These are phyloP conservation scores for Agonopterix heracliana DNA, from an alignment of 2,888 invertebrate species.

Conservation along the genomic window DNA sequence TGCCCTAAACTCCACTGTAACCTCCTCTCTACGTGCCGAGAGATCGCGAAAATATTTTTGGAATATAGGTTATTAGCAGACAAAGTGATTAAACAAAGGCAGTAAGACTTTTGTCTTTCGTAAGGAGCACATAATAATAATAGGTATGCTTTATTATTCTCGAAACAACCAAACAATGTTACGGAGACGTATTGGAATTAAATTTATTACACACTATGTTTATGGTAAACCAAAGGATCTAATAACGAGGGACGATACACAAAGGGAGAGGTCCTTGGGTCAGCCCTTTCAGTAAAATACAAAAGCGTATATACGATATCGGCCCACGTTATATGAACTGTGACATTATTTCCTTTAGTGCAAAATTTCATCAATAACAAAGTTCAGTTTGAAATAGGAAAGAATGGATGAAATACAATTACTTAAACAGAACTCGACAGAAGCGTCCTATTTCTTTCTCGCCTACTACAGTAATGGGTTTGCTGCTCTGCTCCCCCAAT, in stretches of 20 bases:
- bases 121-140: too few species aligned
- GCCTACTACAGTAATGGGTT: constrained; percentile 68
- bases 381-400: constrained; percentile 46
- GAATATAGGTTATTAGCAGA: too few species aligned
- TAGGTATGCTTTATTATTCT: too few species aligned
- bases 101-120: too few species aligned
- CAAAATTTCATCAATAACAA: constrained; percentile 33
- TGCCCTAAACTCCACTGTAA: too few species aligned
- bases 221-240: constrained; percentile 13
- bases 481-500: constrained; percentile 40
- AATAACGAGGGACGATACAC: constrained; percentile 10
- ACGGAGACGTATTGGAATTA: constrained; percentile 2
- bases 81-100: too few species aligned
- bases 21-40: too few species aligned
- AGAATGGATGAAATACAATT: constrained; percentile 67
- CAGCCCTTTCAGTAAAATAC: constrained; percentile 1
- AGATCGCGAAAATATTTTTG: too few species aligned
- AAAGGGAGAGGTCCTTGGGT: constrained; percentile 4
- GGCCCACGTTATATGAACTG: constrained; percentile 4
- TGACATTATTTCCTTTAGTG: constrained; percentile 16
- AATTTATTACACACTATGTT: constrained; percentile 8
- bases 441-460: constrained; percentile 70
- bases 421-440: constrained; percentile 67
- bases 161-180: too few species aligned
- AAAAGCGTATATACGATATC: neutral